phyloP scores from a whole-genome alignment of 2,113 vertebrate genomes.

The Laticauda colubrina region DNA sequence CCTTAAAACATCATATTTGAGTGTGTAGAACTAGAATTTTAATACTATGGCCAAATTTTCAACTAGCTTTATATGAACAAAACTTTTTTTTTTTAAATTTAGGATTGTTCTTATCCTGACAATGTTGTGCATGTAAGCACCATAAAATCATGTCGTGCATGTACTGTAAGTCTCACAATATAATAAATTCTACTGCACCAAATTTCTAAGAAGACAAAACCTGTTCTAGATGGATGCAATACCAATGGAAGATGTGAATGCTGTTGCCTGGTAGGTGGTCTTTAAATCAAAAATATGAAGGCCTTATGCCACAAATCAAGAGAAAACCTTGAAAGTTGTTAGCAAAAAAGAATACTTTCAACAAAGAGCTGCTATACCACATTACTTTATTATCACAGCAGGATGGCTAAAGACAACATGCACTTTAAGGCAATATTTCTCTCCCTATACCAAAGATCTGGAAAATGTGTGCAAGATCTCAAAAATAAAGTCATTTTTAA shows the following conservation, averaged over 20 bases:
- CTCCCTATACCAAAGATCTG: rapidly evolving
- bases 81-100: background rate
- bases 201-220: background rate
- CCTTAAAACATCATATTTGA: background rate
- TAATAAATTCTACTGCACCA: rapidly evolving
- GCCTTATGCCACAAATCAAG: background rate
- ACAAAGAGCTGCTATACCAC: background rate
- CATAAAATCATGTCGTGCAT: background rate
- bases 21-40: background rate
- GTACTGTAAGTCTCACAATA: background rate
- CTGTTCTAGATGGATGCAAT: constrained; percentile 23
- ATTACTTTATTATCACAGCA: background rate
- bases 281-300: background rate
- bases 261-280: background rate
- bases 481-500: background rate
- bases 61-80: background rate
- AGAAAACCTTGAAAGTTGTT: constrained; percentile 14
- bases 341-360: background rate
- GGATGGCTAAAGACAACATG: background rate
- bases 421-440: background rate
- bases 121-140: rapidly evolving
- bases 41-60: constrained; percentile 10
- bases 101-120: background rate
- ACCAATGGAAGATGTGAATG: constrained; percentile 48
- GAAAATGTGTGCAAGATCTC: background rate